Conservation (phyloP, 2,113 vertebrate genomes). For the Cercocebus atys region DNA sequence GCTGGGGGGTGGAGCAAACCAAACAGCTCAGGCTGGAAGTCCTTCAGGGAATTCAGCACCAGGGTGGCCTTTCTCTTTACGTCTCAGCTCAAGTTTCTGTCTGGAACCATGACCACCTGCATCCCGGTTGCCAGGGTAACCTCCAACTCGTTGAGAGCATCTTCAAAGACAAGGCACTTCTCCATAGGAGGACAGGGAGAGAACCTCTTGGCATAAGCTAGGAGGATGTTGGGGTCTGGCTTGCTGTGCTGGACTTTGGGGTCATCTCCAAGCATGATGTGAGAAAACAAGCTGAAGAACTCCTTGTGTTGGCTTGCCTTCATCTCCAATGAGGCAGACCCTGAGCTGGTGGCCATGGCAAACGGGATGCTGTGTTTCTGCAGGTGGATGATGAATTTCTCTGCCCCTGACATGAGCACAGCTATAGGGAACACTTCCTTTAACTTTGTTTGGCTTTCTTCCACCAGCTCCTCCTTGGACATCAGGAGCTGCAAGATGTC, state of each 20-base stretch:
- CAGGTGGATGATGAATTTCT: conserved; percentile 89
- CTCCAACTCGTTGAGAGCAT: conserved; percentile 91
- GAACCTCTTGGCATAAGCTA: conserved; percentile 91
- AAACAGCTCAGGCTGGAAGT: conserved; percentile 91
- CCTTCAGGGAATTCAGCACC: conserved; percentile 88
- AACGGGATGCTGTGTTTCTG: conserved; percentile 86
- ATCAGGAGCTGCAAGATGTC: conserved; percentile 91
- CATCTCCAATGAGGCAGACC: conserved; percentile 81
- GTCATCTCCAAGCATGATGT: conserved; percentile 93
- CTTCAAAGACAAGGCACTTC: conserved; percentile 96
- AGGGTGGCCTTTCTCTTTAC: conserved; percentile 88
- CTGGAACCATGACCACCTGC: conserved; percentile 96
- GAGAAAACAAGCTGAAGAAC: conserved; percentile 90
- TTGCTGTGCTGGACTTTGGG: conserved; percentile 89
- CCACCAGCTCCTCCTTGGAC: conserved; percentile 88
- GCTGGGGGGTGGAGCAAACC: conserved; percentile 84
- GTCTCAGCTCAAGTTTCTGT: conserved; percentile 86
- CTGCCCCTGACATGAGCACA: conserved; percentile 89
- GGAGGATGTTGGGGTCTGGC: conserved; percentile 92
- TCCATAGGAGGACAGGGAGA: conserved; percentile 82
- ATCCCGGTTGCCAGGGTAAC: conserved; percentile 90
- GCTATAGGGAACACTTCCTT: conserved; percentile 87
- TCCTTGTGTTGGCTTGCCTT: conserved; percentile 89
- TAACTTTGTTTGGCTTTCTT: conserved; percentile 84
- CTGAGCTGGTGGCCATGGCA: conserved; percentile 92